Evolutionary conservation across 2,888 invertebrate species (phyloP).

Genomic region (Caenorhabditis imperialis): DNA sequence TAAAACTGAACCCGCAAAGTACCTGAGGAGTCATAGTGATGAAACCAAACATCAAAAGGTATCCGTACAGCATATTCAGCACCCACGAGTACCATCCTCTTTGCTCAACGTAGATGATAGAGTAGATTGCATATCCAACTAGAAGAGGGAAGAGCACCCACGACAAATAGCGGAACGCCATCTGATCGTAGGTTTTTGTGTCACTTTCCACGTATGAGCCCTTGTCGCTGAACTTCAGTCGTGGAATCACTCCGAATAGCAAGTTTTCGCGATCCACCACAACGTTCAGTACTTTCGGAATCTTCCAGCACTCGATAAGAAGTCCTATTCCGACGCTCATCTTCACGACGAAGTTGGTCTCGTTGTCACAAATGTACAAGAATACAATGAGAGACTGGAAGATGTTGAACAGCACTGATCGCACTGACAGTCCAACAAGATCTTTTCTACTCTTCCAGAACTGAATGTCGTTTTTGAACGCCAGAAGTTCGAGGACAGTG

Average conservation of each 20-base stretch:
- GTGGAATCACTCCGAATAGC: slow-evolving; percentile 87
- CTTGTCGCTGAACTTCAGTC: slow-evolving; percentile 89
- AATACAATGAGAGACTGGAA: slow-evolving; percentile 96
- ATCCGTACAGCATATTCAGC: slow-evolving; percentile 96
- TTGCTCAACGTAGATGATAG: slow-evolving; percentile 93
- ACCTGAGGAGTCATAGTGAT: slow-evolving; percentile 99
- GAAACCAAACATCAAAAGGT: slow-evolving; percentile 95
- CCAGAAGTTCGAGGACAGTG: slow-evolving; percentile 96
- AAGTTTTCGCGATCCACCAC: slow-evolving; percentile 79
- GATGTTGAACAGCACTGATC: slow-evolving; percentile 97
- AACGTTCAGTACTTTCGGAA: slow-evolving; percentile 84
- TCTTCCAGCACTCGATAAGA: slow-evolving; percentile 98
- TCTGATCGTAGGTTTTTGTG: slow-evolving; percentile 91
- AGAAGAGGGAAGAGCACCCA: slow-evolving; percentile 95
- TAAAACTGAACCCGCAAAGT: too few relatives aligned
- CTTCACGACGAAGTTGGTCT: slow-evolving; percentile 93
- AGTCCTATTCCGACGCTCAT: slow-evolving; percentile 95
- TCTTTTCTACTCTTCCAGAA: slow-evolving; percentile 99
- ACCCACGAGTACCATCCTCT: slow-evolving; percentile 97
- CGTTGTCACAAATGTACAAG: slow-evolving; percentile 96
- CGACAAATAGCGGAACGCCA: slow-evolving; percentile 94
- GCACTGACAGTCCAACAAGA: slow-evolving; percentile 90
- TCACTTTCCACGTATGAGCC: slow-evolving; percentile 95
- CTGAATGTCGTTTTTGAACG: slow-evolving; percentile 99
- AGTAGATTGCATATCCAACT: slow-evolving; percentile 93